Base-by-base conservation (phyloP, 1,140 invertebrate species). In the Procambarus virginalis region DNA sequence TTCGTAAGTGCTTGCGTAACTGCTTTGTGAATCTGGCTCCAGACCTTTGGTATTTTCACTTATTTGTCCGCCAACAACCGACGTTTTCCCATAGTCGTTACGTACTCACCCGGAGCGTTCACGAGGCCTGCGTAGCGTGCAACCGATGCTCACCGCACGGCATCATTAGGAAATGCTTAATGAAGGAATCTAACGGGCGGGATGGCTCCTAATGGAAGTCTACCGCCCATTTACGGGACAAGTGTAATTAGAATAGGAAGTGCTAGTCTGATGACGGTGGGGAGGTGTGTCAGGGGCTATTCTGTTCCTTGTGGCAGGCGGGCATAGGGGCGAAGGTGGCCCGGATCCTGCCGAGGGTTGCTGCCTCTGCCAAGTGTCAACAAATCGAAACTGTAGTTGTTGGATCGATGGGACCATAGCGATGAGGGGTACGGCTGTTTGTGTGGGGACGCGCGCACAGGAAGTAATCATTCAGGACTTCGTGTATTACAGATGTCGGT, bases 361-460 rank as follows among this genome's bases (percentile, higher is more conserved):
- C 84, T 20, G 49, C 70, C 51, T 12, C 45, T 58, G 84, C 84
- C 84, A 77, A 85, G 84, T 85, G 84, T 85, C 84, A 85, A 85
- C 84, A 85, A 85, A 85, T 85, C 84, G 84, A 85, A 85, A 85
- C 84, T 85, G 77, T 78, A 85, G 84, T 85, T 85, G 84, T 85
- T 60, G 75, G 84, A 85, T 85, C 84, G 84, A 85, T 85, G 84
- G 49, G 77, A 51, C n/a, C 73, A 60, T n/a, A 12, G 84, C 10
- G 49, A 34, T 34, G 84, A 76, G 55, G 84, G 45, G 58, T 51
- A 85, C 70, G 46, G 70, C 46, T 10, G 14, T 17, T 73, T 73
- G 55, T 55, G 84, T 14, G 51, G 51, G 8, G 51, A 9, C 8
- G 51, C 8, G 51, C 12, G 51, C 51, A 55, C 8, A 12, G 51